Percentiles rank a stretch among this genome's conserved stretches.
Evolutionary conservation across 2,888 invertebrate species (phyloP).

Genomic region (Panzeria rudis): DNA sequence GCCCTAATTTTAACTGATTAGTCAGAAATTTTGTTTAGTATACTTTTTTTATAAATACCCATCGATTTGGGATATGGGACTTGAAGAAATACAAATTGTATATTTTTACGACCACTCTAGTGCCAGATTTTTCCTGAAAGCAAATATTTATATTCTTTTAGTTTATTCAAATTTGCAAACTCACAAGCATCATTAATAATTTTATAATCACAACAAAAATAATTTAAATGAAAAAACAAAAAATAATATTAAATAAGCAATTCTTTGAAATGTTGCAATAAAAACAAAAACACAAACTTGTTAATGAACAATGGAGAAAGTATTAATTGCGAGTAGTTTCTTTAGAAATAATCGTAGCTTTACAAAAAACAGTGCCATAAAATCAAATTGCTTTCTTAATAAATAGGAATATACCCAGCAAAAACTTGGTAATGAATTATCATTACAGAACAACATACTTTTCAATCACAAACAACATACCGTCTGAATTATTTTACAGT

Average conservation of each 20-base stretch:
- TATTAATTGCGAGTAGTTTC: background rate
- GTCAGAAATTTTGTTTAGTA: too few relatives aligned
- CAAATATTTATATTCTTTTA: background rate
- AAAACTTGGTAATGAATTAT: too few relatives aligned
- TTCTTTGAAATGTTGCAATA: constrained; percentile 7
- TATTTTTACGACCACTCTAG: too few relatives aligned
- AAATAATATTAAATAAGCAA: background rate
- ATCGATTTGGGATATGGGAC: too few relatives aligned
- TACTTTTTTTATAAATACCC: too few relatives aligned
- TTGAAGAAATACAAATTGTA: too few relatives aligned
- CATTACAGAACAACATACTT: too few relatives aligned
- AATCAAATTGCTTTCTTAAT: background rate
- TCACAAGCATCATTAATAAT: background rate
- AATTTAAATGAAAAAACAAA: background rate
- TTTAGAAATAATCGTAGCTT: background rate
- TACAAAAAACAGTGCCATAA: background rate
- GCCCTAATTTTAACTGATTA: too few relatives aligned
- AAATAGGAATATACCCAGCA: too few relatives aligned
- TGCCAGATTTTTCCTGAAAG: too few relatives aligned
- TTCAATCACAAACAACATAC: too few relatives aligned
- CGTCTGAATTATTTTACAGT: too few relatives aligned
- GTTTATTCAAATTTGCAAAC: background rate
- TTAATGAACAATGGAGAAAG: background rate
- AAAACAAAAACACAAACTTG: constrained; percentile 9
- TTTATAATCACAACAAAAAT: background rate